Evolutionary conservation across 2,888 invertebrate species (phyloP), one percentile per base, ranked within the genome.

Genomic region (Ectemnius lituratus): DNA sequence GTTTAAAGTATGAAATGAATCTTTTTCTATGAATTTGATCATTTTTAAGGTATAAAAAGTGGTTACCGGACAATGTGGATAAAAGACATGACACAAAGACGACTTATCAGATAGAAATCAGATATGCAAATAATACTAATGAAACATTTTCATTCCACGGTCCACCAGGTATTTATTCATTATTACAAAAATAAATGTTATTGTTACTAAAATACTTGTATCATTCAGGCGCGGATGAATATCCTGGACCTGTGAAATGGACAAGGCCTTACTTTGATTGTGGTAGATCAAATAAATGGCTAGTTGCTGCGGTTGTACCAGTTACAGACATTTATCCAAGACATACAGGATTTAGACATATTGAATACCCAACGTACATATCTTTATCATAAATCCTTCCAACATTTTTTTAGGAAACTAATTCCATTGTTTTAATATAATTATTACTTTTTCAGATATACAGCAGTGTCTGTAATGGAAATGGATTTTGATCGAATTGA

Each of bases 121-220:
- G 97, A 88, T 97, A 98, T 91, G 95, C 97, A 0, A 98, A 98
- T 90, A 97, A 97, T 88, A 98, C 97, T 0, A 98, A 98, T 91
- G 97, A 97, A 90, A 98, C 97, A n/a, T 97, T 95, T 88, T 96
- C 97, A n/a, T 98, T 97, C 91, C 98, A 98, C 78, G 98, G 98
- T 60, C 98, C 98, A 8, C 96, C 95, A 61, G 97, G 93, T 91
- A 76, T 52, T 16, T 52, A 52, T 52, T 14, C 8, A 8, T 37
- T 37, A 37, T 37, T 11, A 8, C 11, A 0, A 8, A 8, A 6
- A 37, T 37, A 8, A 37, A 37, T 11, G 11, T 37, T 37, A 8
- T 4, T 8, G 8, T 37, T 37, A 8, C 11, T 37, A 37, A 37
- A 37, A 37, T 37, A 37, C 8, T 37, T 37, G 37, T 37, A 8